A percentile compares a stretch with the other conserved stretches of the same genome.
Evolutionary conservation across 2,113 vertebrate species (phyloP).

Genomic region (Platycercus adscitus): DNA sequence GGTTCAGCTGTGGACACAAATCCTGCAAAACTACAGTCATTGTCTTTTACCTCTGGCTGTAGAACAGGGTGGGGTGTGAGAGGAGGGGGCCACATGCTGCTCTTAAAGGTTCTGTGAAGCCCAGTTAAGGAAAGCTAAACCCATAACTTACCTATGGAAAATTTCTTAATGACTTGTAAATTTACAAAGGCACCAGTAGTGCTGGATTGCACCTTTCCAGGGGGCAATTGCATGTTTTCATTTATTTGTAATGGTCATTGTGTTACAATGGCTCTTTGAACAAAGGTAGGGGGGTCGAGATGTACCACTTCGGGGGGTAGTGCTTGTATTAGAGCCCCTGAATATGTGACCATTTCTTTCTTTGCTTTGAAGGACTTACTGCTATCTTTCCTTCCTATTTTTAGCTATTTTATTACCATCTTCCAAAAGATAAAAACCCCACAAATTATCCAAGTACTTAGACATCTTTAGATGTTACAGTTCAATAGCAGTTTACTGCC

Average conservation of each 20-base stretch:
- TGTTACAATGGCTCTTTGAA: not conserved
- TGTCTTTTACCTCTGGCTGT: not conserved
- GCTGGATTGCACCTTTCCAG: not conserved
- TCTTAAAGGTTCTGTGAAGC: not conserved
- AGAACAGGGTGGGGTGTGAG: not conserved
- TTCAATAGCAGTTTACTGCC: constrained; percentile 67
- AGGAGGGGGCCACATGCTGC: accelerated
- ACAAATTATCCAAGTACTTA: constrained; percentile 67
- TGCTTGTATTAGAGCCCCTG: not conserved
- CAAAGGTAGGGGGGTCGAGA: not conserved
- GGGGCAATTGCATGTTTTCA: not conserved
- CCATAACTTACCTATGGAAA: not conserved
- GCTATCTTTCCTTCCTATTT: not conserved
- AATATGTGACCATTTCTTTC: not conserved
- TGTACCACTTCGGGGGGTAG: not conserved
- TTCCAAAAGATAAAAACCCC: not conserved
- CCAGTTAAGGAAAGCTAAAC: not conserved
- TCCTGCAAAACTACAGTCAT: not conserved
- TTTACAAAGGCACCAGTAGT: not conserved
- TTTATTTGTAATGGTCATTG: not conserved
- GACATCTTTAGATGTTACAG: constrained; percentile 65
- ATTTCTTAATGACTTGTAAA: not conserved
- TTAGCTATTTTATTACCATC: constrained; percentile 29
- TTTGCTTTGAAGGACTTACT: not conserved
- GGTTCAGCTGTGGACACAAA: not conserved